Conservation (phyloP, 2,797 vertebrate genomes). For the Acipenser transmontanus region DNA sequence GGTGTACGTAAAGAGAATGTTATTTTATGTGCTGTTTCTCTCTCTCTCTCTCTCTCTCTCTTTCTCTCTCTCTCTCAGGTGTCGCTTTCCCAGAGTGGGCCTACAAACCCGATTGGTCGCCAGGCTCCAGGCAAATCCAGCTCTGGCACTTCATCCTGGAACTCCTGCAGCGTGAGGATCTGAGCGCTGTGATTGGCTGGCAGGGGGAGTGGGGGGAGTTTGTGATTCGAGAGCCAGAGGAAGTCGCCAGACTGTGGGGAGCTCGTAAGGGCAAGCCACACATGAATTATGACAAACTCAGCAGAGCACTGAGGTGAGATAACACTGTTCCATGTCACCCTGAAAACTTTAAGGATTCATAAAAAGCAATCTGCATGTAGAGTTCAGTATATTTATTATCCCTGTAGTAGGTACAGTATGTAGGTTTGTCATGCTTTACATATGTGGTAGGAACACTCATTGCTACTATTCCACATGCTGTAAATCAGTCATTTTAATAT, state of each 20-base stretch:
- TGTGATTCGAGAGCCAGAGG: slow-evolving; percentile 10
- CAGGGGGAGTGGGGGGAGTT: slow-evolving; percentile 13
- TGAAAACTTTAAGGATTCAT: too few relatives aligned
- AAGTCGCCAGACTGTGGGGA: slow-evolving; percentile 11
- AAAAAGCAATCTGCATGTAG: too few relatives aligned
- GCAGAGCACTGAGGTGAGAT: slow-evolving; percentile 8
- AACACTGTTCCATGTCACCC: not conserved
- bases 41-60: too few relatives aligned
- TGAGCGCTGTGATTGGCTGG: slow-evolving; percentile 6
- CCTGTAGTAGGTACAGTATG: too few relatives aligned
- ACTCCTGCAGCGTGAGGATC: slow-evolving; percentile 3
- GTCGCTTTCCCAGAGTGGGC: not conserved
- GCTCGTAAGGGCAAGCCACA: slow-evolving; percentile 13
- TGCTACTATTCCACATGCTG: too few relatives aligned
- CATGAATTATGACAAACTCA: slow-evolving; percentile 16
- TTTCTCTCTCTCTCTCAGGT: not conserved
- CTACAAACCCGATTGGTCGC: not conserved
- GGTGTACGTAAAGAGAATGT: too few relatives aligned
- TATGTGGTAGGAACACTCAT: too few relatives aligned
- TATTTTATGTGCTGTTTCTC: too few relatives aligned
- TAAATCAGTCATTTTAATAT: too few relatives aligned
- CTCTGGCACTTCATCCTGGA: slow-evolving; percentile 15
- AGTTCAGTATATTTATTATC: too few relatives aligned
- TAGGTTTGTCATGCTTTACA: too few relatives aligned
- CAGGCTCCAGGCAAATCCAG: slow-evolving; percentile 4